phyloP scores from a whole-genome alignment of 2,113 vertebrate species.

The Tamias sibiricus region DNA sequence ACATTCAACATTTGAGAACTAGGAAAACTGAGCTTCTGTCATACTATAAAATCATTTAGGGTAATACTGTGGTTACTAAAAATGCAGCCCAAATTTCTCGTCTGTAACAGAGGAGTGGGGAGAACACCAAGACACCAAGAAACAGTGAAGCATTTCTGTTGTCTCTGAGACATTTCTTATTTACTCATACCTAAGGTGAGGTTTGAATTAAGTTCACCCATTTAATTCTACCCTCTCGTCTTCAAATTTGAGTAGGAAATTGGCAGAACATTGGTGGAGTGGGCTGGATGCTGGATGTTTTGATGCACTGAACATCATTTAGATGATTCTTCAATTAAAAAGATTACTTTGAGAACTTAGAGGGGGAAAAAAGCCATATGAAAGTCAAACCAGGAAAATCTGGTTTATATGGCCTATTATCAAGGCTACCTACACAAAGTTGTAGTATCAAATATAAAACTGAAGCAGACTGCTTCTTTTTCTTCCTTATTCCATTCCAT shows the following conservation, averaged over 20 bases:
- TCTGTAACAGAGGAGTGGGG: not conserved
- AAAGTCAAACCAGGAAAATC: conserved; percentile 34
- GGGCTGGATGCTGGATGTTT: not conserved
- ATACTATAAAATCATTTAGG: not conserved
- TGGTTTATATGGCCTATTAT: not conserved
- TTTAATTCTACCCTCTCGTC: not conserved
- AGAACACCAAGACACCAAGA: not conserved
- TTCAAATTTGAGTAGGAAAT: not conserved
- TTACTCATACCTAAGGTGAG: not conserved
- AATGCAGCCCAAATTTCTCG: not conserved
- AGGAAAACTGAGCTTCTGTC: not conserved
- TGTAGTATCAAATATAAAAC: not conserved
- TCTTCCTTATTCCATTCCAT: conserved; percentile 15
- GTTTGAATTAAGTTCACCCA: not conserved
- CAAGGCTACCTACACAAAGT: not conserved
- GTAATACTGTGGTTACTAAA: not conserved
- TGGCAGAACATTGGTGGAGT: not conserved
- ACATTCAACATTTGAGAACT: not conserved
- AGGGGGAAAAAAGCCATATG: not conserved
- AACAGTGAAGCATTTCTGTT: not conserved
- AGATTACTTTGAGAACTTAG: not conserved
- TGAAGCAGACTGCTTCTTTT: conserved; percentile 38
- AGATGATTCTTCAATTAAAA: not conserved
- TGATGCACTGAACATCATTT: not conserved
- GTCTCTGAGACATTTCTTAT: not conserved